Evolutionary conservation across 2,888 invertebrate genomes (phyloP), one percentile per base, ranked within the genome.

Genomic region (Loripinus fragilis): DNA sequence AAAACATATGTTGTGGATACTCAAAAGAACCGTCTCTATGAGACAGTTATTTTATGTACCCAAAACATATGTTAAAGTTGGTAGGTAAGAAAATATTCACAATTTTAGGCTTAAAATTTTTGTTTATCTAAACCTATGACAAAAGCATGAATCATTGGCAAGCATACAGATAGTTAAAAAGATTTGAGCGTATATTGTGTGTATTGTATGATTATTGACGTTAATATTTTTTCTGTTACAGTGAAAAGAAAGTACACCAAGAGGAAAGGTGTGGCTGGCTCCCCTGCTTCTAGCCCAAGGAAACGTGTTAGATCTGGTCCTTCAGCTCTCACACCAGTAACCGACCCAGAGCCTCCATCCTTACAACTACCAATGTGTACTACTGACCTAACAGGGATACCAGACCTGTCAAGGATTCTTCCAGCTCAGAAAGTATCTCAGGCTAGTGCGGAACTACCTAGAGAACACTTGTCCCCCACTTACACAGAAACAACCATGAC

Each of bases 391-490:
- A 25, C 28, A 81, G 60, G 74, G 83, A 83, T 80, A 7, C 82
- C 87, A 55, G 88, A 89, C 50, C 48, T 89, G 35, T 79, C 85
- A n/a, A 87, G 86, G 20, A 71, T 88, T 0, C 69, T 89, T 12
- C 81, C 81, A 38, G 35, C 71, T 20, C 80, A 78, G 52, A 55
- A 28, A 23, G 33, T 10, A 33, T 7, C 10, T 30, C 10, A 33
- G 33, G 25, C 8, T 5, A 33, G 33, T 30, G 20, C 2, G 30
- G 33, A 60, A 33, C 60, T 33, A 20, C 7, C 30, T 17, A 60
- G 60, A 17, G 60, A 60, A 8, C 60, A 60, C 10, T 8, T 60
- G 60, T 20, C 17, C 30, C 60, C 20, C 5, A 10, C 10, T 12
- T 60, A 60, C 33, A 33, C 33, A 33, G 60, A 60, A 60, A 30